Percentiles rank a stretch among this genome's conserved stretches.
Conservation (phyloP, 2,888 invertebrate species). For the Rhabditoides inermis region DNA sequence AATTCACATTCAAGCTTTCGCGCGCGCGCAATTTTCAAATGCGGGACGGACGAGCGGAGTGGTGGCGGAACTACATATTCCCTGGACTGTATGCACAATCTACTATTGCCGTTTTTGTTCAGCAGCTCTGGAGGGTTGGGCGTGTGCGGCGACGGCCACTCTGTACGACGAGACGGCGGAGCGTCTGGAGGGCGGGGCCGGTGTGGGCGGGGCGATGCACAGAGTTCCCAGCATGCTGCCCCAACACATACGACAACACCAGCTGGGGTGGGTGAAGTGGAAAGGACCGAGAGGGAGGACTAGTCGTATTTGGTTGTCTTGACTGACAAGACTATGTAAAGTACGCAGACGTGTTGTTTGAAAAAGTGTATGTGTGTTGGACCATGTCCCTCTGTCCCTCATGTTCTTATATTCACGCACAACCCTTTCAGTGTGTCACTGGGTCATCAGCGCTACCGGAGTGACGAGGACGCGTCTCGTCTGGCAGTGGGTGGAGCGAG, state of each 20-base stretch:
- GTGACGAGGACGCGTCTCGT: slow-evolving; percentile 40
- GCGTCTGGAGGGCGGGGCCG: slow-evolving; percentile 52
- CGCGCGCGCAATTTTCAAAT: too few species aligned
- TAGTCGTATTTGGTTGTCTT: too few species aligned
- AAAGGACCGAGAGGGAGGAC: too few species aligned
- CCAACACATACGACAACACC: slow-evolving; percentile 18
- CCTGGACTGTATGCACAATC: not conserved
- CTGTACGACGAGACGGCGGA: slow-evolving; percentile 8
- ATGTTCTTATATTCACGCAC: slow-evolving; percentile 9
- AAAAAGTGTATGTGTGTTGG: too few species aligned
- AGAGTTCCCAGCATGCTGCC: slow-evolving; percentile 22
- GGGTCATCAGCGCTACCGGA: slow-evolving; percentile 46
- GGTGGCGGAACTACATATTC: too few species aligned
- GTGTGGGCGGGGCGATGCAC: slow-evolving; percentile 28
- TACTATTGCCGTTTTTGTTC: slow-evolving; percentile 8
- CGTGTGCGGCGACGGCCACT: slow-evolving; percentile 36
- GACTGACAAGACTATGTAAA: too few species aligned
- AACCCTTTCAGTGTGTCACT: slow-evolving; percentile 11
- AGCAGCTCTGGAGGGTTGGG: slow-evolving; percentile 54
- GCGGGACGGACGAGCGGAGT: too few species aligned
- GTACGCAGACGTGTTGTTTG: too few species aligned
- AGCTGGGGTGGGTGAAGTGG: not conserved
- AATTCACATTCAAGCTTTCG: too few species aligned
- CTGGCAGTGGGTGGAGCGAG: too few species aligned
- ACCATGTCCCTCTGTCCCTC: not conserved